Evolutionary conservation across 2,113 vertebrate genomes (phyloP), one percentile per base, ranked within the genome.

Genomic region (Myotis brandtii): DNA sequence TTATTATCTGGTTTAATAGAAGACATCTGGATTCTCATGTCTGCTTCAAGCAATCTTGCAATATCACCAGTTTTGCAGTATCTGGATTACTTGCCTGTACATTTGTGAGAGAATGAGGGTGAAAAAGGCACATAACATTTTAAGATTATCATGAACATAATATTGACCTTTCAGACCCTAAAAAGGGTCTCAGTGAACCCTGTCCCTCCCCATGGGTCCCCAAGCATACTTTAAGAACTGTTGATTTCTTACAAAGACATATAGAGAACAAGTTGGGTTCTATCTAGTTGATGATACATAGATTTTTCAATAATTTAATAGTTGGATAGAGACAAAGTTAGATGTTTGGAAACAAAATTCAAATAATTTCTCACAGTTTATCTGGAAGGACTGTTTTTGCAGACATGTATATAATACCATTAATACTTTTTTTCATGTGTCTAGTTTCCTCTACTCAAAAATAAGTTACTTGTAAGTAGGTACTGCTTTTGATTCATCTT

Each of bases 11-110:
- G 21, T 59, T 97, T 96, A 92, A 80, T 66, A 84, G 56, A 92
- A 93, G 37, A 90, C 80, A 96, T 94, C 46, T 96, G 72, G 50
- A 92, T 95, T 96, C 81, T 93, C 89, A 46, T 94, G 81, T 80
- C 66, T 90, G 48, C 25, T 92, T 96, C 21, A 81, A 84, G 67
- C 87, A 95, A 66, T 92, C 87, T 95, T 95, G 54, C 37, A 87
- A 20, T 62, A 92, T 84, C 50, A 59, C 48, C 94, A 32, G 30
- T 94, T 90, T 87, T 62, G 10, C 16, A 76, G n/a, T 72, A 25
- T 66, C n/a, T 95, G 21, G 86, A 92, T 89, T 91, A 86, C 23
- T 48, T 3, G 3, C 70, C 56, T 77, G 27, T 76, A 87, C 20
- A 48, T 70, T 95, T 87, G 13, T 77, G 52, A 95, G 59, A 89